phyloP scores from a whole-genome alignment of 2,797 vertebrate species.

The Argentina silus region DNA sequence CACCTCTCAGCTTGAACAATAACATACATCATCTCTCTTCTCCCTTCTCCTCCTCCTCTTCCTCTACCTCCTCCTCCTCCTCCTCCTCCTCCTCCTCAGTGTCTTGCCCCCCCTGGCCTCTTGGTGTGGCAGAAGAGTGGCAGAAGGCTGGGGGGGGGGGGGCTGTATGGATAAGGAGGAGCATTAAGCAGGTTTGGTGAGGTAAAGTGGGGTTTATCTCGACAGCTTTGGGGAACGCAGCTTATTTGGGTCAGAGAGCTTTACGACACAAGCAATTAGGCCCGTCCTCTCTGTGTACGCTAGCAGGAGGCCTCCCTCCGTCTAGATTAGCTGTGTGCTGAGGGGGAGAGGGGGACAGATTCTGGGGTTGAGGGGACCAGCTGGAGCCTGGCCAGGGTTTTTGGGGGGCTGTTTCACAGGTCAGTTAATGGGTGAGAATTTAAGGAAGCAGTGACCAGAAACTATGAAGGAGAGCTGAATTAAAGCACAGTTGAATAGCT shows the following conservation, averaged over 20 bases:
- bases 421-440: constrained; percentile 42
- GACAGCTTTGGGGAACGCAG: constrained; percentile 77
- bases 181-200: constrained; percentile 80
- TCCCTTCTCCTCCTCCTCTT: not conserved
- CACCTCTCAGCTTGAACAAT: not conserved
- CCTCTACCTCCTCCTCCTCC: not conserved
- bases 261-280: constrained; percentile 86
- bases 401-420: constrained; percentile 34
- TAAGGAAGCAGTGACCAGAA: constrained; percentile 49
- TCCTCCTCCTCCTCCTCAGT: not conserved
- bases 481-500: constrained; percentile 29
- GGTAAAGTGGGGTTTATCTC: constrained; percentile 84
- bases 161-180: constrained; percentile 66
- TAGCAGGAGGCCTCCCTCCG: constrained; percentile 77
- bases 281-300: constrained; percentile 64
- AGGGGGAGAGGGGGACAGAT: not conserved
- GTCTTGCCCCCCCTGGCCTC: not conserved
- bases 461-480: constrained; percentile 39
- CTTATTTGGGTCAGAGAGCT: constrained; percentile 84
- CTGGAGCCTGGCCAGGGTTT: not conserved
- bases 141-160: constrained; percentile 41
- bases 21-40: not conserved
- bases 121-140: constrained; percentile 33
- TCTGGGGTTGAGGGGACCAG: not conserved
- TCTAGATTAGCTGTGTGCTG: constrained; percentile 73